Conservation (phyloP, 2,113 vertebrate genomes). For the Laticauda laticaudata region DNA sequence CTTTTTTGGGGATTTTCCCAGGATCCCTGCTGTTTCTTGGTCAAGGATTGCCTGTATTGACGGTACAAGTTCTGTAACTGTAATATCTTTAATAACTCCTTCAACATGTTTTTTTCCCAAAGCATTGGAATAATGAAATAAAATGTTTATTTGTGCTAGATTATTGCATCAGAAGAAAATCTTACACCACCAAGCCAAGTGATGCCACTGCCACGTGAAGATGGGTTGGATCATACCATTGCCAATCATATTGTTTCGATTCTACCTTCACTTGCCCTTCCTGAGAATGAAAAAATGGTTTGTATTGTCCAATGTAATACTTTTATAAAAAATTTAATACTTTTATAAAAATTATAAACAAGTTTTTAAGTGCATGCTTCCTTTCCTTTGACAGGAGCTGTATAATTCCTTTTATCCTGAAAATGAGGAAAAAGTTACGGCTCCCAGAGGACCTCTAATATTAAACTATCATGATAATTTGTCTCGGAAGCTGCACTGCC, state of each 20-base stretch:
- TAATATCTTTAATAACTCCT: not conserved
- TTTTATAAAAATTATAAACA: not conserved
- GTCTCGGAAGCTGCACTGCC: conserved; percentile 66
- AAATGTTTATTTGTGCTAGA: conserved; percentile 62
- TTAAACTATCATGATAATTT: conserved; percentile 78
- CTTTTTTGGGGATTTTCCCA: too few relatives aligned
- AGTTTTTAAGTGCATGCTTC: not conserved
- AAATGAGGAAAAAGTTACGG: conserved; percentile 16
- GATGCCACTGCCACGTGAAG: conserved; percentile 37
- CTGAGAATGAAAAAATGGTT: conserved; percentile 76
- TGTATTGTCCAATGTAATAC: conserved; percentile 3
- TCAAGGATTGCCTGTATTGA: not conserved
- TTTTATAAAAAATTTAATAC: not conserved
- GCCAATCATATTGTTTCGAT: conserved; percentile 72
- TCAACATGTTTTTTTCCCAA: not conserved
- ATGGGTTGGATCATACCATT: conserved; percentile 68
- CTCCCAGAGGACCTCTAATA: conserved; percentile 66
- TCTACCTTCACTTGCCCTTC: conserved; percentile 73
- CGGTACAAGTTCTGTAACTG: not conserved
- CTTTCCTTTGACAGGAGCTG: conserved; percentile 64
- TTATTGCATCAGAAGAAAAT: conserved; percentile 75
- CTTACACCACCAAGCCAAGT: conserved; percentile 46
- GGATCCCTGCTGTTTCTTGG: too few relatives aligned
- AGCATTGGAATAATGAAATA: not conserved
- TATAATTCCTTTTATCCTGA: conserved; percentile 61